These are phyloP conservation scores for Anguilla pacifica DNA, from an alignment of 2,797 vertebrate genomes.

Conservation along the genomic window DNA sequence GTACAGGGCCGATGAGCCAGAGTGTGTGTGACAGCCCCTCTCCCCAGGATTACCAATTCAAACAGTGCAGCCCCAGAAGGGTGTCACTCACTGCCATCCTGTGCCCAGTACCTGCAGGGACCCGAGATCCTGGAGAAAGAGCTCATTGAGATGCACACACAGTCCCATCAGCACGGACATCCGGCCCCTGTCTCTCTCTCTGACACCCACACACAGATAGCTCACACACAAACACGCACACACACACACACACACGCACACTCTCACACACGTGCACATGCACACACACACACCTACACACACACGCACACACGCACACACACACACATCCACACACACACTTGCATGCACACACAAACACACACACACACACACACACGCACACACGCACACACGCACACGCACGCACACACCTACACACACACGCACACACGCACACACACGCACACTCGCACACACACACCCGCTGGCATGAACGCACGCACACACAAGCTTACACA, in stretches of 20 bases:
- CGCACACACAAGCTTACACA: background rate
- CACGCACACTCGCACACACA: conserved; percentile 15
- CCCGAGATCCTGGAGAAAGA: background rate
- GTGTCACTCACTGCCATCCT: background rate
- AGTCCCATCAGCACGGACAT: background rate
- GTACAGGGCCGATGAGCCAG: background rate
- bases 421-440: background rate
- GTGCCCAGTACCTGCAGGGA: background rate
- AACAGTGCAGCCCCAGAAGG: background rate
- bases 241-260: too few relatives aligned
- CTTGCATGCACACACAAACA: too few relatives aligned
- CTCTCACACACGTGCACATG: background rate
- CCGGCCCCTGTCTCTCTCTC: background rate
- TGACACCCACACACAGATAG: conserved; percentile 15
- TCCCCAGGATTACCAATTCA: background rate
- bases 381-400: too few relatives aligned
- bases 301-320: too few relatives aligned
- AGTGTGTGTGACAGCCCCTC: background rate
- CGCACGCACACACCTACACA: background rate
- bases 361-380: too few relatives aligned
- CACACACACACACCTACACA: background rate
- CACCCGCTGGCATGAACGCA: conserved; percentile 14
- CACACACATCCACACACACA: too few relatives aligned
- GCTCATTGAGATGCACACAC: background rate
- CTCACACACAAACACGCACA: too few relatives aligned